Evolutionary conservation across 30 jellyfish, hydroid and myxozoan species (phyloP).

Genomic region (Aurelia sp.): DNA sequence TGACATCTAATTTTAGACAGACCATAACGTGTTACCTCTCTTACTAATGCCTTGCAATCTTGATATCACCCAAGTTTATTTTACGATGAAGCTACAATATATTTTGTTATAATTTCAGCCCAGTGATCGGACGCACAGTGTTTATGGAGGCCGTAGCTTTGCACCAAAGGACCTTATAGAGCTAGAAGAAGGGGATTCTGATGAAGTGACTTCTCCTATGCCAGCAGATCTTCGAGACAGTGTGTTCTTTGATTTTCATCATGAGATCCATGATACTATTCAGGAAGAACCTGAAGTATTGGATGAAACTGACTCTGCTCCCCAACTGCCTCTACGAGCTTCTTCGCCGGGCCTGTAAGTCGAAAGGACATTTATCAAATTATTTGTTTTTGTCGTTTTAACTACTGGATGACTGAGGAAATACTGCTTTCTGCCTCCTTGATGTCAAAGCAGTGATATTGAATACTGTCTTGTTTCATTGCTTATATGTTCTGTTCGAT

Average conservation of each 20-base stretch:
- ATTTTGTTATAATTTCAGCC: constrained; percentile 27
- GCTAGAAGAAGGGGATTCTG: constrained; percentile 60
- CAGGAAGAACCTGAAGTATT: constrained; percentile 49
- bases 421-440: too few species aligned
- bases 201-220: constrained; percentile 58
- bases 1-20: too few species aligned
- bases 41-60: too few species aligned
- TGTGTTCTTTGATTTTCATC: constrained; percentile 75
- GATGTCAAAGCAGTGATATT: too few species aligned
- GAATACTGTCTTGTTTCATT: too few species aligned
- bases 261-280: constrained; percentile 54
- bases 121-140: constrained; percentile 63
- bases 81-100: too few species aligned
- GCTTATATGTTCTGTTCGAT: too few species aligned
- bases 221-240: constrained; percentile 80
- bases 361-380: too few species aligned
- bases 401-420: too few species aligned
- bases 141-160: constrained; percentile 92
- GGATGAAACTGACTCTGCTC: constrained; percentile 38
- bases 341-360: constrained; percentile 80
- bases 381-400: too few species aligned
- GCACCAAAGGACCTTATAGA: constrained; percentile 93
- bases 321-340: constrained; percentile 44
- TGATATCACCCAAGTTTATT: too few species aligned
- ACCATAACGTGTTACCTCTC: too few species aligned